A percentile compares a stretch with the other conserved stretches of the same genome.
Evolutionary conservation across 2,888 invertebrate genomes (phyloP).

Genomic region (Chalcis sispes): DNA sequence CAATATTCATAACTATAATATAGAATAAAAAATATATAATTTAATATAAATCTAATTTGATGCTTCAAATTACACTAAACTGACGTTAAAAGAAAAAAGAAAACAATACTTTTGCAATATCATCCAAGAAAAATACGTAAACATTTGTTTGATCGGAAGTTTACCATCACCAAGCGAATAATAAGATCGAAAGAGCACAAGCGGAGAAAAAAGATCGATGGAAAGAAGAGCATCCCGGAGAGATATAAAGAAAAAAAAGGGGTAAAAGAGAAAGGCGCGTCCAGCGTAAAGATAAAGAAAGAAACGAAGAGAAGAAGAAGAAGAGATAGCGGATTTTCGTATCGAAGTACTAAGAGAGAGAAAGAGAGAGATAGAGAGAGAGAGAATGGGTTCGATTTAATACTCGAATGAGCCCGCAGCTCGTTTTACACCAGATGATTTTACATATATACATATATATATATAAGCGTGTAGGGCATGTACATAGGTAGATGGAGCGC

Average conservation of each 20-base stretch:
- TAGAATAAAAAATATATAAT: too few relatives aligned
- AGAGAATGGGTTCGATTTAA: conserved; percentile 71
- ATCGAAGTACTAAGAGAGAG: too few relatives aligned
- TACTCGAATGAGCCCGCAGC: conserved; percentile 74
- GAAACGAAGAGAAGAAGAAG: conserved; percentile 1
- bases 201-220: conserved; percentile 14
- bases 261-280: conserved; percentile 11
- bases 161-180: conserved; percentile 16
- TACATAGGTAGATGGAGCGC: not conserved
- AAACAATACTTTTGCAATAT: conserved; percentile 10
- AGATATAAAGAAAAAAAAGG: conserved; percentile 26
- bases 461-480: not conserved
- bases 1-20: too few relatives aligned
- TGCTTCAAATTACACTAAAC: too few relatives aligned
- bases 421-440: conserved; percentile 76
- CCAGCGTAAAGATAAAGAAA: conserved; percentile 18
- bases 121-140: conserved; percentile 32
- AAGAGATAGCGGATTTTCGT: conserved; percentile 34
- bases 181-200: not conserved
- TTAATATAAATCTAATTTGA: too few relatives aligned
- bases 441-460: conserved; percentile 65
- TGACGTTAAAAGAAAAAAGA: too few relatives aligned
- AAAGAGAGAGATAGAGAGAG: conserved; percentile 38
- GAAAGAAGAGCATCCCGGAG: not conserved
- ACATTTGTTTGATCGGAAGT: conserved; percentile 30